Percentiles rank a stretch among this genome's conserved stretches.
Conservation (phyloP, 2,113 vertebrate genomes). For the Chamaetylas fuelleborni region DNA sequence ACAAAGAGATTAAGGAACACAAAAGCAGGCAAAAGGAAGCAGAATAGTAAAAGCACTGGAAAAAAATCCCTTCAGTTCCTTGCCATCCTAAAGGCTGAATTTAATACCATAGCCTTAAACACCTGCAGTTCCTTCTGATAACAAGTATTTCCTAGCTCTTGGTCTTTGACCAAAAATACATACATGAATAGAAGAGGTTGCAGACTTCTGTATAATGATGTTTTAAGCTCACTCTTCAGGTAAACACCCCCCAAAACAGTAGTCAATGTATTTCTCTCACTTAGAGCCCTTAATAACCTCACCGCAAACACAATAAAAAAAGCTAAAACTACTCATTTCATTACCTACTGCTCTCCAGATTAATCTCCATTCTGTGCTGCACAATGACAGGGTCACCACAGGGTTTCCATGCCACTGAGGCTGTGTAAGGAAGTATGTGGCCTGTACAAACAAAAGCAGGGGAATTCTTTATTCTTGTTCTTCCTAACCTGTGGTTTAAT, state of each 20-base stretch:
- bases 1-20: background rate
- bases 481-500: slow-evolving; percentile 50
- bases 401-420: slow-evolving; percentile 22
- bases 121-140: background rate
- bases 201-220: background rate
- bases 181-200: background rate
- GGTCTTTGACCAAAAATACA: background rate
- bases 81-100: background rate
- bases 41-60: background rate
- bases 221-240: slow-evolving; percentile 20
- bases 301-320: background rate
- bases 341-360: slow-evolving; percentile 46
- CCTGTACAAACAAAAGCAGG: slow-evolving; percentile 31
- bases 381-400: slow-evolving; percentile 43
- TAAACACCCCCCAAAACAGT: slow-evolving; percentile 13
- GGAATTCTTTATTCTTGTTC: slow-evolving; percentile 35
- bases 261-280: slow-evolving; percentile 18
- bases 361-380: slow-evolving; percentile 32
- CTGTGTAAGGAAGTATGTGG: background rate
- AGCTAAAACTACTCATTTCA: slow-evolving; percentile 44
- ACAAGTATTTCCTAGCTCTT: background rate
- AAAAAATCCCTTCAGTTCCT: background rate
- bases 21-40: background rate
- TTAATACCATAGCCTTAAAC: background rate
- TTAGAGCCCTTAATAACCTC: slow-evolving; percentile 41